Percentiles rank a stretch among this genome's conserved stretches.
Evolutionary conservation across 2,888 invertebrate species (phyloP).

Genomic region (Morpho helenor): DNA sequence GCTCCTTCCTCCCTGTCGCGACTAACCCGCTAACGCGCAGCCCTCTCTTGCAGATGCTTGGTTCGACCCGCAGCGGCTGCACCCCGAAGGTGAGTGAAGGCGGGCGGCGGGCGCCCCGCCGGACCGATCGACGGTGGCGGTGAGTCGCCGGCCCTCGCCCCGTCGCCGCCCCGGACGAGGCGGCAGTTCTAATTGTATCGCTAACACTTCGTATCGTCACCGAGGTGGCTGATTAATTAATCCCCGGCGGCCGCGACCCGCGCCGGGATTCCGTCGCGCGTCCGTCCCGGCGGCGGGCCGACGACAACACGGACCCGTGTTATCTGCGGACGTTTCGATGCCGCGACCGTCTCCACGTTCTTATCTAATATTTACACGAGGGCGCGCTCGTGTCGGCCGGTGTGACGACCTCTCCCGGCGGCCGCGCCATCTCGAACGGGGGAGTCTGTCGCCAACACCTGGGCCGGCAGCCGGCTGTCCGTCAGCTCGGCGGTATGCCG

Average conservation of each 20-base stretch:
- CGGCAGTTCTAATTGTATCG: constrained; percentile 40
- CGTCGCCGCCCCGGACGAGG: constrained; percentile 24
- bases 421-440: too few species aligned
- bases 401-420: too few species aligned
- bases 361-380: too few species aligned
- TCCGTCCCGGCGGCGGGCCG: neutral
- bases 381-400: too few species aligned
- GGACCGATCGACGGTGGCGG: constrained; percentile 2
- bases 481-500: constrained; percentile 34
- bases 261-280: too few species aligned
- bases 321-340: neutral
- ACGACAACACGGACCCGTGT: constrained; percentile 1
- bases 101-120: constrained; percentile 28
- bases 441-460: too few species aligned
- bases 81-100: constrained; percentile 90
- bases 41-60: constrained; percentile 92
- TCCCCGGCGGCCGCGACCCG: neutral
- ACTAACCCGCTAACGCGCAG: constrained; percentile 78
- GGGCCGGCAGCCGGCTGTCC: constrained; percentile 18
- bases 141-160: neutral
- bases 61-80: constrained; percentile 95
- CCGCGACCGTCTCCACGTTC: too few species aligned
- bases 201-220: constrained; percentile 31
- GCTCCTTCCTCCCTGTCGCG: constrained; percentile 64
- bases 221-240: constrained; percentile 21